Base-by-base conservation (phyloP, 2,797 vertebrate species). In the Coregonus suidteri region DNA sequence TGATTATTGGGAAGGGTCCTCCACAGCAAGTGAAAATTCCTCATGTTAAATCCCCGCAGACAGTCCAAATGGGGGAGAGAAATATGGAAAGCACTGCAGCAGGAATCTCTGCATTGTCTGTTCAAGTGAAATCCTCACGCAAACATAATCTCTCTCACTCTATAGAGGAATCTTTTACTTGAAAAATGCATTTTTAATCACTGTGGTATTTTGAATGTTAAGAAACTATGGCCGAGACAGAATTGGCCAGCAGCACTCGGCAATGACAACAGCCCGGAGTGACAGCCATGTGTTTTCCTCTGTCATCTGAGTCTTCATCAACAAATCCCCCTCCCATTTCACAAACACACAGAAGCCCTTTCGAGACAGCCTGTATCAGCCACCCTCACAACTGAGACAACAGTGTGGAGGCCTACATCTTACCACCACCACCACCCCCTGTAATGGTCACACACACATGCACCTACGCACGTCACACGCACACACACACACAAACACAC, bases 381-480 rank as follows among this genome's bases (percentile, higher is more conserved):
- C 88, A 78, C 83, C 79, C 72, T 78, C 87, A 91, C 92, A 94
- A 91, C 94, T 94, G 91, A 93, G 90, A 87, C 87, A 94, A 93
- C 91, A 92, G 78, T 79, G 77, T 74, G 74, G 74, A 59, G 56
- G 56, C 56, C 18, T 59, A n/a, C 18, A 59, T 59, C 56, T 59
- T 20, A 59, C 18, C 6, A 59, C 56, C 18, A n/a, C 56, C 56
- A 59, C 56, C 18, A 59, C 1, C 65, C 20, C 16, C 3, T 16
- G 77, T 84, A 87, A 86, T 74, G 80, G 41, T 68, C 76, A 72
- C 79, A 79, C 66, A 75, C 76, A 76, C 76, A 76, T 34, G 41
- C 41, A 41, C 41, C 41, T 6, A 41, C 2, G 41, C 41, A 47
- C 41, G 7, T 41, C 37, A 47, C 41, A 52, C 37, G 79, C 71